Base-by-base conservation (phyloP, 2,888 invertebrate genomes). In the Drosophila falleni region DNA sequence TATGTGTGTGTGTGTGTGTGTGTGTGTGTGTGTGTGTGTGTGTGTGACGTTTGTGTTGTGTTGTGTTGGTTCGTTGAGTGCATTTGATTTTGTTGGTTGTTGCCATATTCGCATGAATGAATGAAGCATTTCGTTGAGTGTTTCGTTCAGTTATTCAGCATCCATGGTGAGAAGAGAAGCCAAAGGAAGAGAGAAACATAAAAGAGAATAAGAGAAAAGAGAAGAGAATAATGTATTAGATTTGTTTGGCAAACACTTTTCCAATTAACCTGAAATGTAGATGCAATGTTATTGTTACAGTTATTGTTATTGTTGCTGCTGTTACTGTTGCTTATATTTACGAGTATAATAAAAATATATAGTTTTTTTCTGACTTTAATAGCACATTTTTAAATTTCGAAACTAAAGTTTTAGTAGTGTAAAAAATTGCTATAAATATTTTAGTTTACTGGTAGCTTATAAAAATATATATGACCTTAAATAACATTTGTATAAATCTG, bases 1-100 rank as follows among this genome's bases (percentile, higher is more conserved):
- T 47, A 44, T 51, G 19, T 15, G 42, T 26, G 37, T 33, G 37
- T 53, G 47, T 39, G 51, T 42, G 47, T 53, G 29, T 50, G 51
- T 49, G 46, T 19, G 37, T 35, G 10, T 47, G 62, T 39, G 37
- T 31, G 44, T 31, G 44, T 44, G 3, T 5, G 4, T 47, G 62
- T 31, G 44, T 31, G 44, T 35, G 16, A 19, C 19, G 19, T 19
- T 19, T 47, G 62, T 41, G 37, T 23, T 23, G 46, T 33, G 46
- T 46, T 47, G 62, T n/a, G 42, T 31, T 19, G 46, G 54, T 60
- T 50, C 46, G 49, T 50, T 62, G 69, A 76, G 76, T 78, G 78
- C 69, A 73, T 76, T 76, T 78, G 69, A 64, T 59, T 61, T 55
- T 55, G 31, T 60, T 59, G 54, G 53, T 73, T 77, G 60, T 69